These are phyloP conservation scores for Hormiphora californensis DNA, from an alignment of 37 sponge, comb jelly and placozoan species.

Conservation along the genomic window DNA sequence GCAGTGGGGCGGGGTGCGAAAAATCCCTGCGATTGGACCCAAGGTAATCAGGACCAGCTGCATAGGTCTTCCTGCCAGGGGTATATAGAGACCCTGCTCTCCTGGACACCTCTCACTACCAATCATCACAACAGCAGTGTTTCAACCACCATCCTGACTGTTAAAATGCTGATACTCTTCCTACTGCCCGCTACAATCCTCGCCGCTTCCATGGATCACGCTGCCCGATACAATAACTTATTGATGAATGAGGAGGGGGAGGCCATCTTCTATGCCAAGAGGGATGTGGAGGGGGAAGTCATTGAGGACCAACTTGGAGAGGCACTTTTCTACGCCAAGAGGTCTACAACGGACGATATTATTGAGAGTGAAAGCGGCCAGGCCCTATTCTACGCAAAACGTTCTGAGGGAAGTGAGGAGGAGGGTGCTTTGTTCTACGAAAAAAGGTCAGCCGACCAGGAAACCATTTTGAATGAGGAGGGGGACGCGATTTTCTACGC, in stretches of 20 bases:
- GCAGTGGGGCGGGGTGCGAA: no score
- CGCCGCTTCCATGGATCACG: no score
- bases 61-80: no score
- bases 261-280: slow-evolving; percentile 47
- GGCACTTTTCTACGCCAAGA: neutral
- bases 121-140: no score
- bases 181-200: no score
- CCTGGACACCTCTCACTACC: no score
- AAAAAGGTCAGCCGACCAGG: neutral
- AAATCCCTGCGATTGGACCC: no score
- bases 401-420: slow-evolving; percentile 9
- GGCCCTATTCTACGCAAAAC: slow-evolving; percentile 30
- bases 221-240: neutral
- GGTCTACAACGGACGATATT: neutral
- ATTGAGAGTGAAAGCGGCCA: neutral
- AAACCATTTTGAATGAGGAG: neutral
- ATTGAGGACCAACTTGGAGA: neutral
- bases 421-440: slow-evolving; percentile 4
- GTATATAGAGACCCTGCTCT: no score
- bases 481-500: slow-evolving; percentile 48
- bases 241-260: slow-evolving; percentile 35
- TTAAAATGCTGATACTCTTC: no score
- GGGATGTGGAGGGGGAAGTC: neutral
- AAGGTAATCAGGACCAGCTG: no score
- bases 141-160: no score